Conservation (phyloP, 2,888 invertebrate species). For the Copidosoma aretas region DNA sequence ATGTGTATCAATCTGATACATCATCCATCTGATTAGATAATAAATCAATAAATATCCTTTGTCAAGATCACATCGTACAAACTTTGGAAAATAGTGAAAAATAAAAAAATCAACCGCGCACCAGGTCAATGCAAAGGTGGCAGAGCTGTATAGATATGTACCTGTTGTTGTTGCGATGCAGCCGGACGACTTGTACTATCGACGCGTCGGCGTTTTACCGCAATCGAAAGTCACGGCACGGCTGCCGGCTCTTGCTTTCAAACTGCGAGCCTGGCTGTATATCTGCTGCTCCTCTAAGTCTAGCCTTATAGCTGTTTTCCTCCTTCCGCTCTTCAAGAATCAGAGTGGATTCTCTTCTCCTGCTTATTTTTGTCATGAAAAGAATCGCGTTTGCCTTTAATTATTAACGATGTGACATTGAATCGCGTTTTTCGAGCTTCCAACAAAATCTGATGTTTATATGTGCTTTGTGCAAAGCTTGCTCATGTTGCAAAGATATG, state of each 20-base stretch:
- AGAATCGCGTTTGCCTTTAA: background rate
- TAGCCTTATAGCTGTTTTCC: conserved; percentile 37
- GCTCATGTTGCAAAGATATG: no score
- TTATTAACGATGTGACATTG: no score
- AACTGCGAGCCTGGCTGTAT: conserved; percentile 50
- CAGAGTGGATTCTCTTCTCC: background rate
- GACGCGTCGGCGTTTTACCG: conserved; percentile 49
- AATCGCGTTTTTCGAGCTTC: no score
- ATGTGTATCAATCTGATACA: no score
- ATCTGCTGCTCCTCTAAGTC: background rate
- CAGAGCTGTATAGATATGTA: background rate
- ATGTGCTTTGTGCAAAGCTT: no score
- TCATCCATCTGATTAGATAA: no score
- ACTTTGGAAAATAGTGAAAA: no score
- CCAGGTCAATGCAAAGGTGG: no score
- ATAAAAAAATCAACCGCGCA: no score
- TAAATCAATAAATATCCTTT: no score
- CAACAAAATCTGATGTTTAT: no score
- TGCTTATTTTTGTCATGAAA: background rate
- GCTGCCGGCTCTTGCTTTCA: conserved; percentile 56
- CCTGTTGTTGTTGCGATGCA: conserved; percentile 21
- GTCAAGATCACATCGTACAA: no score
- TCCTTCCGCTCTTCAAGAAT: conserved; percentile 40
- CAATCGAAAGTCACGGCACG: conserved; percentile 59
- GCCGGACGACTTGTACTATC: conserved; percentile 3